phyloP scores from a whole-genome alignment of 2,113 vertebrate genomes.

The Anhinga rufa region DNA sequence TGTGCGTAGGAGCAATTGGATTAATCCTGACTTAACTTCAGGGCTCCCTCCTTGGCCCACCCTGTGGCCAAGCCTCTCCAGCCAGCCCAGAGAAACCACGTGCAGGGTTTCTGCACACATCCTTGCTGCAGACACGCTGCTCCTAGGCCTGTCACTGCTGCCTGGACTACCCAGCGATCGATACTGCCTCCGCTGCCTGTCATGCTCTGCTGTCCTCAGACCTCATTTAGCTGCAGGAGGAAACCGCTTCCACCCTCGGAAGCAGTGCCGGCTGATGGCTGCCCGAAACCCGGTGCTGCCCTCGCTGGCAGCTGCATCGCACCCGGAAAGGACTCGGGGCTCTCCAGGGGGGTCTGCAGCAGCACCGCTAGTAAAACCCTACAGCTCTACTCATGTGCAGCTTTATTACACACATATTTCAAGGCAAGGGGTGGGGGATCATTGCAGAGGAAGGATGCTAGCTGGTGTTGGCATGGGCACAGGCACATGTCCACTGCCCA shows the following conservation, averaged over 20 bases:
- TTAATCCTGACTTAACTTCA: not conserved
- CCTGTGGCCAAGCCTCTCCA: not conserved
- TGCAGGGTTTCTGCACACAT: not conserved
- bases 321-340: too few relatives aligned
- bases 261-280: too few relatives aligned
- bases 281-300: rapidly evolving
- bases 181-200: not conserved
- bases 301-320: not conserved
- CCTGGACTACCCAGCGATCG: not conserved
- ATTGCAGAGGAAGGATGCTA: not conserved
- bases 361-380: not conserved
- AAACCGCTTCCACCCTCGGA: rapidly evolving
- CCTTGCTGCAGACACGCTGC: not conserved
- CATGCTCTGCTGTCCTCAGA: not conserved
- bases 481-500: not conserved
- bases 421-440: not conserved
- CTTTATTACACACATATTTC: not conserved
- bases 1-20: rapidly evolving
- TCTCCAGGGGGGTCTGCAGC: not conserved
- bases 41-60: not conserved
- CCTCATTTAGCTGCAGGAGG: not conserved
- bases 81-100: not conserved
- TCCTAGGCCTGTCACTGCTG: not conserved
- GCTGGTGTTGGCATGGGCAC: not conserved
- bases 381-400: not conserved